Evolutionary conservation across 1,140 invertebrate genomes (phyloP).

Genomic region (Drosophila baimaii): DNA sequence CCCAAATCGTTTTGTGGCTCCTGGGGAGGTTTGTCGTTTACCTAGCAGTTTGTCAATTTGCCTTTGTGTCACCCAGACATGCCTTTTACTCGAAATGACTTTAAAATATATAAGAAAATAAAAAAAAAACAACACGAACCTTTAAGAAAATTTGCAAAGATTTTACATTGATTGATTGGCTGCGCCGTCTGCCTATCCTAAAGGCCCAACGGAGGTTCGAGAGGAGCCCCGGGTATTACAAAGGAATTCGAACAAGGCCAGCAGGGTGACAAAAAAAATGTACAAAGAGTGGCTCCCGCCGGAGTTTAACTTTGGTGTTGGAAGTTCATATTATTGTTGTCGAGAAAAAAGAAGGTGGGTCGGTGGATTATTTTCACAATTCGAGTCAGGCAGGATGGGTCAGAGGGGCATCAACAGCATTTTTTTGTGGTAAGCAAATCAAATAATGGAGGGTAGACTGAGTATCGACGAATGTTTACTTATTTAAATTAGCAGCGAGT

Average conservation of each 20-base stretch:
- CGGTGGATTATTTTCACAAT: conserved; percentile 52
- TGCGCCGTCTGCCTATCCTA: conserved; percentile 29
- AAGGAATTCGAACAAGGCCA: conserved; percentile 22
- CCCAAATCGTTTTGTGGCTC: conserved; percentile 42
- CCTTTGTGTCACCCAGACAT: conserved; percentile 33
- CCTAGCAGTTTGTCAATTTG: conserved; percentile 29
- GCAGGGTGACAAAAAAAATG: conserved; percentile 35
- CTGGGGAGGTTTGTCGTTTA: conserved; percentile 32
- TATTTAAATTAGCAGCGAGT: neutral
- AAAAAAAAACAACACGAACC: neutral
- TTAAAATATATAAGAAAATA: conserved; percentile 44
- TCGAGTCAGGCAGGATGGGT: conserved; percentile 26
- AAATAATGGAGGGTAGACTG: conserved; percentile 1
- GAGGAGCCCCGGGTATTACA: conserved; percentile 24
- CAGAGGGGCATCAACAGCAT: conserved; percentile 3
- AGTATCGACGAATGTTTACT: neutral
- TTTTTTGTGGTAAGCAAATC: conserved; percentile 13
- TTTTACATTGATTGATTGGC: conserved; percentile 70
- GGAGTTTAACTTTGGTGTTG: conserved; percentile 17
- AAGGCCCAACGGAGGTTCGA: neutral
- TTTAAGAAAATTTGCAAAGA: conserved; percentile 47
- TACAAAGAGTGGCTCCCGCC: conserved; percentile 21
- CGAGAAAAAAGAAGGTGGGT: conserved; percentile 3
- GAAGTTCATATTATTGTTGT: conserved; percentile 28
- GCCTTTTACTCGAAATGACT: conserved; percentile 23